Percentiles rank a stretch among this genome's conserved stretches.
These are phyloP conservation scores for Trichoplusia ni DNA, from an alignment of 1,140 invertebrate genomes.

Conservation along the genomic window DNA sequence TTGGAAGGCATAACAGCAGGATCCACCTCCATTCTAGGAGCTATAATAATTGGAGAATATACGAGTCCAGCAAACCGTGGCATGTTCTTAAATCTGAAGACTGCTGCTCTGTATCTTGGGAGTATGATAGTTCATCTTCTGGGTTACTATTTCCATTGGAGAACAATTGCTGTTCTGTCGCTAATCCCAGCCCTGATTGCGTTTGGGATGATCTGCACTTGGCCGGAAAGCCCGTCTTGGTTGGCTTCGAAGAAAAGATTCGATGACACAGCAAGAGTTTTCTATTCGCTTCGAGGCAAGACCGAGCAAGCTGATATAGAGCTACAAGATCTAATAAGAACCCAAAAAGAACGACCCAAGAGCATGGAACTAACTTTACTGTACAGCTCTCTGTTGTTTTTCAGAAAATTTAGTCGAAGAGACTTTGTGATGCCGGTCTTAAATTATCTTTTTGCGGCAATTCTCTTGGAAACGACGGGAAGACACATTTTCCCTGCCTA, in stretches of 20 bases:
- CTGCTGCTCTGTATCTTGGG: conserved; percentile 55
- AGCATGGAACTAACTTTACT: background rate
- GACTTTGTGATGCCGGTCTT: conserved; percentile 59
- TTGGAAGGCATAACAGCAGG: conserved; percentile 53
- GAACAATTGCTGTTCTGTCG: conserved; percentile 49
- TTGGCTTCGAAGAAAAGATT: conserved; percentile 53
- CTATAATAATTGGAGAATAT: conserved; percentile 67
- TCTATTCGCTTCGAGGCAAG: conserved; percentile 56
- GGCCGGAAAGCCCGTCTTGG: conserved; percentile 67
- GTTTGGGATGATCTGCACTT: conserved; percentile 50
- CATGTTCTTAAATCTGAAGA: conserved; percentile 66
- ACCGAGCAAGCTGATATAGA: conserved; percentile 46
- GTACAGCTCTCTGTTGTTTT: background rate
- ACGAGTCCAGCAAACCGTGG: conserved; percentile 58
- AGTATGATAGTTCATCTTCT: conserved; percentile 55
- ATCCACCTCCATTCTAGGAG: conserved; percentile 54
- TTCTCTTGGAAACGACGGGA: conserved; percentile 60
- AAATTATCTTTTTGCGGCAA: conserved; percentile 45
- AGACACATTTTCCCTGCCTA: conserved; percentile 68
- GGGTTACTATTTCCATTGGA: conserved; percentile 55
- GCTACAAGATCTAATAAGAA: conserved; percentile 48
- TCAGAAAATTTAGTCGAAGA: conserved; percentile 49
- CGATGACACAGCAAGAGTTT: conserved; percentile 51
- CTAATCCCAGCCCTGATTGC: conserved; percentile 43
- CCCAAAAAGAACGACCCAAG: conserved; percentile 48